Percentiles rank a stretch among this genome's conserved stretches.
Conservation (phyloP, 2,113 vertebrate species). For the Nesogale talazaci region DNA sequence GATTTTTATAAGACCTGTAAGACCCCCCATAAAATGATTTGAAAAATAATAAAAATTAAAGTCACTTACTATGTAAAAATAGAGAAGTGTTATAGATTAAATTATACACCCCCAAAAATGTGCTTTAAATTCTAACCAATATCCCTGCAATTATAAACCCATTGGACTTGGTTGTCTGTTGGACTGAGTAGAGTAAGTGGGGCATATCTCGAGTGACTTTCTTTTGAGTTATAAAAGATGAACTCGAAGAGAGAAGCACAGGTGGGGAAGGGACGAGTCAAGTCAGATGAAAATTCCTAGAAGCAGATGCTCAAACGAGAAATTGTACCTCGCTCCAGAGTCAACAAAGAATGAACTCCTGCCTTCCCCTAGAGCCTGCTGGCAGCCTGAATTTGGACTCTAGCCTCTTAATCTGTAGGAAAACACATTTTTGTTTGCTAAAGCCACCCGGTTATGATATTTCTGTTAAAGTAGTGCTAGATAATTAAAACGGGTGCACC, state of each 20-base stretch:
- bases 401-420: background rate
- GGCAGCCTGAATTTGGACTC: background rate
- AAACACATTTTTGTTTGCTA: background rate
- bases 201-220: too few species aligned
- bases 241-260: background rate
- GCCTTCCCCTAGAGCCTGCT: background rate
- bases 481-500: background rate
- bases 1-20: too few species aligned
- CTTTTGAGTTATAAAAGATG: background rate
- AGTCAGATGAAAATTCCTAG: background rate
- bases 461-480: background rate
- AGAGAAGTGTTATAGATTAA: background rate
- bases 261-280: background rate
- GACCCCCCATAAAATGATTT: too few species aligned
- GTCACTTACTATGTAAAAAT: too few species aligned
- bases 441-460: background rate
- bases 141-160: background rate
- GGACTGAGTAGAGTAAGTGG: too few species aligned
- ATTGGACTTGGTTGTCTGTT: too few species aligned
- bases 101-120: background rate
- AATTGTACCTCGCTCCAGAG: background rate
- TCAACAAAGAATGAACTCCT: background rate
- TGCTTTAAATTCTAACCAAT: background rate
- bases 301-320: background rate
- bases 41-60: too few species aligned